Evolutionary conservation across 1,140 invertebrate genomes (phyloP).

Genomic region (Drosophila ficusphila): DNA sequence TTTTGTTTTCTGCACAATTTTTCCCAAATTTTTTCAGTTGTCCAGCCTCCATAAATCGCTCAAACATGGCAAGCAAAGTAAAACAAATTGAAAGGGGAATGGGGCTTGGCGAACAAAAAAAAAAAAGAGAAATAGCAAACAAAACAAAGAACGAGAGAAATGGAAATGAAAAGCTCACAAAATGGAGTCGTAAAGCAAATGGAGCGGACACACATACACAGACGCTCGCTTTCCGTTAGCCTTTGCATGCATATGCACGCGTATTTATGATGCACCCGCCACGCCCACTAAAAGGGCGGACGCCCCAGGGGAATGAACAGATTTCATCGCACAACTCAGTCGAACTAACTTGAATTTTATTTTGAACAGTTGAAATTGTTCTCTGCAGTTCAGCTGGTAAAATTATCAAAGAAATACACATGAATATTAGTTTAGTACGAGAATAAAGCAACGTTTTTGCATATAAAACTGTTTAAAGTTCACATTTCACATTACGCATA

Average conservation of each 20-base stretch:
- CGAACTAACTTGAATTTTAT: not conserved
- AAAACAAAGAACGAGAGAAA: constrained; percentile 31
- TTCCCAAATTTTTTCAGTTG: constrained; percentile 33
- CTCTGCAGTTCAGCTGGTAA: not conserved
- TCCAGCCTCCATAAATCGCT: constrained; percentile 72
- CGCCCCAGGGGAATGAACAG: not conserved
- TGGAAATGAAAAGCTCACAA: constrained; percentile 71
- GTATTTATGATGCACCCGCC: constrained; percentile 66
- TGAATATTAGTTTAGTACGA: no score
- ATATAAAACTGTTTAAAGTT: no score
- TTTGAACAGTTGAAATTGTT: not conserved
- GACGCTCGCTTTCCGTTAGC: constrained; percentile 21
- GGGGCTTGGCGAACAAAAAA: constrained; percentile 6
- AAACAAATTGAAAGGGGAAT: constrained; percentile 67
- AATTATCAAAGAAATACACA: not conserved
- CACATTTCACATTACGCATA: not conserved
- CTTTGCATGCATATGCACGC: constrained; percentile 58
- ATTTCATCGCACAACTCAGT: constrained; percentile 10
- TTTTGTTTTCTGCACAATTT: constrained; percentile 8
- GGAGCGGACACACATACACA: constrained; percentile 27
- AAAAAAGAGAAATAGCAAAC: constrained; percentile 27
- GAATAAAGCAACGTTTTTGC: no score
- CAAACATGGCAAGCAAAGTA: constrained; percentile 74
- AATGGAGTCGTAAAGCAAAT: constrained; percentile 78
- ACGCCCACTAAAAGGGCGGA: constrained; percentile 11